These are phyloP conservation scores for Lates japonicus DNA, from an alignment of 2,797 vertebrate genomes.

Conservation along the genomic window DNA sequence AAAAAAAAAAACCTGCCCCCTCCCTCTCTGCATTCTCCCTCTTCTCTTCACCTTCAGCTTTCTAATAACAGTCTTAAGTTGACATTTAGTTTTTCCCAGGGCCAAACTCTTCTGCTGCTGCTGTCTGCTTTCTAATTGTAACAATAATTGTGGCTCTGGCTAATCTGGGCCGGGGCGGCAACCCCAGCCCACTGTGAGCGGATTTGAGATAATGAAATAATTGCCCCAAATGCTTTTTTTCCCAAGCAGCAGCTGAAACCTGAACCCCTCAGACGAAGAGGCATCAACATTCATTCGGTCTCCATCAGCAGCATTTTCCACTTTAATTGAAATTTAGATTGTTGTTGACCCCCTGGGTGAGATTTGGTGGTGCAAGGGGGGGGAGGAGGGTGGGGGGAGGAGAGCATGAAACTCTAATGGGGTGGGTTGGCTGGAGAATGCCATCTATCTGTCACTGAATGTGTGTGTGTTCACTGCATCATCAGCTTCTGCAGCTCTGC, in stretches of 20 bases:
- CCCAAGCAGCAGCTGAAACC: constrained; percentile 52
- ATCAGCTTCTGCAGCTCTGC: constrained; percentile 45
- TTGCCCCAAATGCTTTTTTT: constrained; percentile 70
- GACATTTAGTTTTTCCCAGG: constrained; percentile 70
- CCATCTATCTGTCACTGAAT: constrained; percentile 50
- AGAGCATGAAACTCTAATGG: constrained; percentile 44
- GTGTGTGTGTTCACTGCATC: neutral
- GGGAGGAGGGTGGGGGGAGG: constrained; percentile 18
- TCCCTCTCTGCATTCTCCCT: constrained; percentile 33
- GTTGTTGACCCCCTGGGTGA: constrained; percentile 77
- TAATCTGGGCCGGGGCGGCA: constrained; percentile 69
- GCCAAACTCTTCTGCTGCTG: constrained; percentile 63
- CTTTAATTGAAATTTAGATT: constrained; percentile 81
- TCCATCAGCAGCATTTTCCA: constrained; percentile 67
- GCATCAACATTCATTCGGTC: constrained; percentile 68
- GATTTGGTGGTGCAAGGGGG: constrained; percentile 36
- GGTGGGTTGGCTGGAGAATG: constrained; percentile 39
- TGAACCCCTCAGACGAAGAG: constrained; percentile 64
- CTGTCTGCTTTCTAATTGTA: constrained; percentile 80
- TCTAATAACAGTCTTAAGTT: constrained; percentile 69
- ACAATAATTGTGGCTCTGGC: constrained; percentile 80
- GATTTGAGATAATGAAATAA: constrained; percentile 82
- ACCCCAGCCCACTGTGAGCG: constrained; percentile 61
- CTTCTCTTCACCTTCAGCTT: constrained; percentile 62
- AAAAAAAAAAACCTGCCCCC: constrained; percentile 27